Base-by-base conservation (phyloP, 1,140 invertebrate genomes). In the Drosophila ercepeae region DNA sequence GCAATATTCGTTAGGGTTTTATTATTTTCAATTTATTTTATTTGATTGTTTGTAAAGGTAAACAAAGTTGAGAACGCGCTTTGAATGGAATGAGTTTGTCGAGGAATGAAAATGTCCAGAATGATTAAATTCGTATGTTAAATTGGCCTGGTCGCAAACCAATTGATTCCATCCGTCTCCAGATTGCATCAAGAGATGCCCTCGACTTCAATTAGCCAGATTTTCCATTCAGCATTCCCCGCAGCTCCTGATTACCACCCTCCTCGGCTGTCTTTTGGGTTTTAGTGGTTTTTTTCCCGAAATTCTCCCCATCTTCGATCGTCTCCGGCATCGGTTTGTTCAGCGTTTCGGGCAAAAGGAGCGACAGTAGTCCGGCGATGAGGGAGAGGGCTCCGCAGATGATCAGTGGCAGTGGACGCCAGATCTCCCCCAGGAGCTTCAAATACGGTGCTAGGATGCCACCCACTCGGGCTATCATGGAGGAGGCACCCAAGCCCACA, bases 371-470 rank as follows among this genome's bases (percentile, higher is more conserved):
- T 16, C 95, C 96, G 2, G 94, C 94, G 1, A 93, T 64, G 9
- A 96, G 91, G 2, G 95, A 92, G 5, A 95, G 90, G 0, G 92
- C 89, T 11, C 95, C 96, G 90, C 96, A 96, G 59, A 96, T 94
- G n/a, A 97, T 92, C 41, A 96, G 88, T 0, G 96, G 96, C 19
- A 97, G 77, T 2, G 94, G 94, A 18, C 89, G 92, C 94, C 94
- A 95, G 65, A 93, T 91, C 75, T 93, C 92, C 90, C 95, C 95
- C 75, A 95, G 78, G 34, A 94, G 92, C 86, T 95, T 94, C 13
- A 96, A 92, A 67, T 95, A 95, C 2, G 96, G 96, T 0, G 96
- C 95, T 21, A 96, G 86, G 45, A 97, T 95, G 48, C 95, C 95
- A 8, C 96, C 96, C 53, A 97, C 90, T 53, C 96, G 92, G 2